Evolutionary conservation across 2,113 vertebrate species (phyloP).

Genomic region (Rana temporaria): DNA sequence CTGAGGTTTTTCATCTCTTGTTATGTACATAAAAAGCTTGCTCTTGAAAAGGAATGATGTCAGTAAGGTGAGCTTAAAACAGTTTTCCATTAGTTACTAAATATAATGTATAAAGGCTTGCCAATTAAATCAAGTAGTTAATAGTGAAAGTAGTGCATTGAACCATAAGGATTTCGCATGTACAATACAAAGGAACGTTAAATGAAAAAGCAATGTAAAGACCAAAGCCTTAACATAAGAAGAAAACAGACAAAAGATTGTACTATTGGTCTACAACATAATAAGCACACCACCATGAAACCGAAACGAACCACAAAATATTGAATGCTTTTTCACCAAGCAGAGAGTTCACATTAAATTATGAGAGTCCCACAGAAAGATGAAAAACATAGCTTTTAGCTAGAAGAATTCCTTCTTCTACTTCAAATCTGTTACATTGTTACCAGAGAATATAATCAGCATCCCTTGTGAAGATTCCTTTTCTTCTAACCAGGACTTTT

Average conservation of each 20-base stretch:
- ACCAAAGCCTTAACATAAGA: neutral
- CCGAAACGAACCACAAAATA: neutral
- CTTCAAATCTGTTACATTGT: neutral
- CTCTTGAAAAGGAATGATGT: no score
- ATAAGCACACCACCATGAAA: neutral
- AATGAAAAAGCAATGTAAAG: neutral
- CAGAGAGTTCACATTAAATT: neutral
- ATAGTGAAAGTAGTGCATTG: neutral
- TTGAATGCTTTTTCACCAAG: neutral
- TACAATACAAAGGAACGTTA: conserved; percentile 2
- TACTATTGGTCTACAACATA: neutral
- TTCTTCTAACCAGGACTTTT: no score
- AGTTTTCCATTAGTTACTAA: no score
- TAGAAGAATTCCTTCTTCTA: neutral
- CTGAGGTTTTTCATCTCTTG: no score
- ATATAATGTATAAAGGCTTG: no score
- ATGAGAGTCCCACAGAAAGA: neutral
- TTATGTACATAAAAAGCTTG: no score
- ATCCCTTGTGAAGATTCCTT: no score
- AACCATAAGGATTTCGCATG: neutral
- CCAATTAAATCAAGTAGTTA: no score
- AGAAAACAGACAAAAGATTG: neutral
- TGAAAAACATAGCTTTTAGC: neutral
- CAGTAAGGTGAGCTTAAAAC: no score
- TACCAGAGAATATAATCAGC: neutral